Percentiles rank a stretch among this genome's conserved stretches.
These are phyloP conservation scores for Malurus cyaneus DNA, from an alignment of 2,113 vertebrate genomes.

Conservation along the genomic window DNA sequence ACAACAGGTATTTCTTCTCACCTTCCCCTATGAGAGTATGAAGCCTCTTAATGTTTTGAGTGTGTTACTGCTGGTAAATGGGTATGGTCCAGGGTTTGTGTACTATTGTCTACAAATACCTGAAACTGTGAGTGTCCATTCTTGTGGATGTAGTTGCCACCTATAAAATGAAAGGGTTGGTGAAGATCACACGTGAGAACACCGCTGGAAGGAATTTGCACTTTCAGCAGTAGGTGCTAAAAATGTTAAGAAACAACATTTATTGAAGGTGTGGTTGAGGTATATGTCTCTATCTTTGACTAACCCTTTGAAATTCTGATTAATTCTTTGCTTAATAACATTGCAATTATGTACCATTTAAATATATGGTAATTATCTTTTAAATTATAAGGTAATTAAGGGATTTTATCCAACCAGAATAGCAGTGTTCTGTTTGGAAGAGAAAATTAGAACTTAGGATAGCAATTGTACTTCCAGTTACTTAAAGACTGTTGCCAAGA, in stretches of 20 bases:
- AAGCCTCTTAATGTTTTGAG: background rate
- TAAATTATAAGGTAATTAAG: constrained; percentile 56
- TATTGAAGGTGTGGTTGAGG: background rate
- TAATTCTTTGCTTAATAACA: constrained; percentile 54
- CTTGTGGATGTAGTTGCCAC: background rate
- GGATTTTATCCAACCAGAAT: constrained; percentile 53
- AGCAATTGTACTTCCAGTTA: constrained; percentile 28
- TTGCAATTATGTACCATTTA: constrained; percentile 55
- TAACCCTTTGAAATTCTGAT: constrained; percentile 40
- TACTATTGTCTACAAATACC: background rate
- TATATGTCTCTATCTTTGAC: background rate
- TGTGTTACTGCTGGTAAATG: background rate
- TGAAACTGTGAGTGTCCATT: background rate
- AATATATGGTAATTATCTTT: constrained; percentile 56
- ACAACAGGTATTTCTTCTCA: background rate
- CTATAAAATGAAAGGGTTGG: background rate
- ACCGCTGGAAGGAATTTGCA: background rate
- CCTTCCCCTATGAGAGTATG: background rate
- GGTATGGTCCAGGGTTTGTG: background rate
- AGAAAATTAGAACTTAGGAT: constrained; percentile 43
- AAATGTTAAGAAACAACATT: background rate
- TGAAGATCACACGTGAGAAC: background rate
- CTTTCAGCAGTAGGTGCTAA: background rate
- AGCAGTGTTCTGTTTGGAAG: constrained; percentile 6
- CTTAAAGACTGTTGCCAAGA: background rate